Base-by-base conservation (phyloP, 2,888 invertebrate species). In the Crocallis elinguaria region DNA sequence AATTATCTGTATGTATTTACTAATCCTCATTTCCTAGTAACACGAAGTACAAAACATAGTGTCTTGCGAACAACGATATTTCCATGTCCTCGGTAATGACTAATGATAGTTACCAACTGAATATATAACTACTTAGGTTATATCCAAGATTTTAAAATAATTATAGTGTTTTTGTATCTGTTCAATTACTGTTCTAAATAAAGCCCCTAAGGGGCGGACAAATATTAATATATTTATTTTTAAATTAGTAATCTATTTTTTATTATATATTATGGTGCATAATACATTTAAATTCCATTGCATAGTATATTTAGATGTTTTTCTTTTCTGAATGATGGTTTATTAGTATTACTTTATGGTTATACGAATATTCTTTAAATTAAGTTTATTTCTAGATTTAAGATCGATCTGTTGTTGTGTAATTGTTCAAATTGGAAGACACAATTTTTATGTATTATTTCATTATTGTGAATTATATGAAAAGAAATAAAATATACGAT, bases 401-500 rank as follows among this genome's bases (percentile, higher is more conserved):
- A 73, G 75, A 55, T 51, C 55, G 60, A 62, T 60, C 63, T 75
- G 72, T 73, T 70, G 69, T 71, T 58, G 62, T 57, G 62, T 71
- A 66, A 32, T 57, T 62, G 73, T 76, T 72, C 73, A 75, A 73
- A 76, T 62, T 56, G 70, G 75, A 73, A 73, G 69, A 74, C 72
- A 68, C 67, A 45, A 50, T 60, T 69, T 65, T 71, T 70, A 73
- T 79, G 75, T 81, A 76, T 77, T 75, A 78, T 76, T 81, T 79
- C 70, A 62, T 73, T 64, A 66, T 70, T 71, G 69, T 68, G 70
- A 72, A 71, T 72, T 66, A 67, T 76, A 75, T 73, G 72, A 78
- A 73, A 75, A 80, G 73, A 76, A 86, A 39, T 33, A 27, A 27
- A 77, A 33, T 87, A 87, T 82, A 88, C 82, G 84, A 85, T 85